Percentiles rank a stretch among this genome's conserved stretches.
These are phyloP conservation scores for Taphrorychus bicolor DNA, from an alignment of 2,888 invertebrate species.

Conservation along the genomic window DNA sequence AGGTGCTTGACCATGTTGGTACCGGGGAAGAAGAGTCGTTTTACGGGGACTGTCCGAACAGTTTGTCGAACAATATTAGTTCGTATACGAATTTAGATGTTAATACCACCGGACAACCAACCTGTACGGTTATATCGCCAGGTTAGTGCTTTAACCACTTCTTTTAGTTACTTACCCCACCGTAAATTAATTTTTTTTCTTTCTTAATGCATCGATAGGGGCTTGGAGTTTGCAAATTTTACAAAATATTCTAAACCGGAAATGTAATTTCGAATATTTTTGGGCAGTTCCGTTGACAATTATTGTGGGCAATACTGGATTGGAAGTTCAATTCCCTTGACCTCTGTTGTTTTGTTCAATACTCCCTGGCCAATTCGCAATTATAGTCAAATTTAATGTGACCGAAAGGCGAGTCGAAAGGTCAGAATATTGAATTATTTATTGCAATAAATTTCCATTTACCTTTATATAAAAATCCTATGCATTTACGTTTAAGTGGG, in stretches of 20 bases:
- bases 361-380: background rate
- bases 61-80: constrained; percentile 41
- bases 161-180: background rate
- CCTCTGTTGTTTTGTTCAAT: background rate
- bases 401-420: background rate
- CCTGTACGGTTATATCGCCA: constrained; percentile 59
- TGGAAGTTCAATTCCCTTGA: background rate
- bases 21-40: constrained; percentile 73
- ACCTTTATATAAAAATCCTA: no score
- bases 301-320: background rate
- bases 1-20: constrained; percentile 69
- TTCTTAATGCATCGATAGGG: no score
- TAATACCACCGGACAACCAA: constrained; percentile 57
- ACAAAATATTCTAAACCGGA: background rate
- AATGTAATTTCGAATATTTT: no score
- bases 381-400: background rate
- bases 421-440: background rate
- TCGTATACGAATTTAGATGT: constrained; percentile 60
- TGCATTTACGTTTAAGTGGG: no score
- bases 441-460: background rate
- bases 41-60: constrained; percentile 68
- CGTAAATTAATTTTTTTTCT: no score
- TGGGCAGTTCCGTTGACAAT: background rate
- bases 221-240: no score
- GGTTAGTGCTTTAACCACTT: constrained; percentile 46